Evolutionary conservation across 2,113 vertebrate species (phyloP).

Genomic region (Raphicerus campestris): DNA sequence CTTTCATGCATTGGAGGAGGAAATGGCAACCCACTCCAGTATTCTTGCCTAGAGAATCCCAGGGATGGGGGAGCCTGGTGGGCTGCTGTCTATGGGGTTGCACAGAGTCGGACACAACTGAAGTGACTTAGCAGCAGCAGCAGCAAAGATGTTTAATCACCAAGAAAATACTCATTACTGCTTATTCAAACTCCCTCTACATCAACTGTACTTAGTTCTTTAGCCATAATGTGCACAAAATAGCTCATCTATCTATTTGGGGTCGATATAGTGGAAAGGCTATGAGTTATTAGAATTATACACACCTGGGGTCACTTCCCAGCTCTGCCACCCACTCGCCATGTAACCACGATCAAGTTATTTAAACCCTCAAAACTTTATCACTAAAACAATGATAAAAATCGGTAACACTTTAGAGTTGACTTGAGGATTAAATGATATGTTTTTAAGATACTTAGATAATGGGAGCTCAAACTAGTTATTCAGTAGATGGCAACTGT

Average conservation of each 20-base stretch:
- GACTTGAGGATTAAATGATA: not conserved
- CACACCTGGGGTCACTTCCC: not conserved
- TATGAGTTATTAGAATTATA: not conserved
- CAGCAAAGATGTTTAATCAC: not conserved
- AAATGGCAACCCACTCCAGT: no score
- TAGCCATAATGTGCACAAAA: not conserved
- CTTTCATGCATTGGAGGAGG: no score
- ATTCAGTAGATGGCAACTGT: not conserved
- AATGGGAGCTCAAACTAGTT: not conserved
- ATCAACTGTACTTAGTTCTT: not conserved
- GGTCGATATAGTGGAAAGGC: not conserved
- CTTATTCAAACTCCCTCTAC: not conserved
- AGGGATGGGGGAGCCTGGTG: no score
- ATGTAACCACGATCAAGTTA: not conserved
- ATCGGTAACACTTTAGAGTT: not conserved
- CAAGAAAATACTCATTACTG: not conserved
- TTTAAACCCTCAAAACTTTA: not conserved
- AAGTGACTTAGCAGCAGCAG: no score
- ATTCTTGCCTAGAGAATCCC: no score
- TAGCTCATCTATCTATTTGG: not conserved
- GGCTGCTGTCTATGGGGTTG: no score
- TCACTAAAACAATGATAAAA: not conserved
- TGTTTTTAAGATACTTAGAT: not conserved
- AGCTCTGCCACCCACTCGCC: not conserved
- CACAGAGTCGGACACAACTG: no score